Conservation (phyloP, 1,140 invertebrate species). For the Micrasema minimum region DNA sequence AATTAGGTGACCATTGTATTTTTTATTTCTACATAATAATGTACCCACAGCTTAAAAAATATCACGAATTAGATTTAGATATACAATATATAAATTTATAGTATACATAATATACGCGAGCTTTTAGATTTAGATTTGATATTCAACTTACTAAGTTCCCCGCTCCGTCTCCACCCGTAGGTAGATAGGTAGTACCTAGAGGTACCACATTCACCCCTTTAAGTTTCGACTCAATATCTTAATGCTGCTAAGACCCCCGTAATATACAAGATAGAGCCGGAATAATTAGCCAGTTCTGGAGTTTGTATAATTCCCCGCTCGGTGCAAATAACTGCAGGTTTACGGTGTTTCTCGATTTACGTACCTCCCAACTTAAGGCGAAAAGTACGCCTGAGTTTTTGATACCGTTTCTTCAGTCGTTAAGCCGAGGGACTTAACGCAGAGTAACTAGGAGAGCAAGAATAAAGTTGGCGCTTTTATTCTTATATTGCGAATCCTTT, state of each 20-base stretch:
- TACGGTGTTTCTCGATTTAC: conserved; percentile 27
- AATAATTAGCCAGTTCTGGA: conserved; percentile 47
- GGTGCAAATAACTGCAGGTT: conserved; percentile 35
- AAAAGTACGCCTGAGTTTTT: not conserved
- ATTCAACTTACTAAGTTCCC: conserved; percentile 11
- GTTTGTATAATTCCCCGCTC: conserved; percentile 31
- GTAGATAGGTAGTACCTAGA: not conserved
- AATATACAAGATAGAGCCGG: conserved; percentile 48
- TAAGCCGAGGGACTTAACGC: not conserved
- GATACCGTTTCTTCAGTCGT: not conserved
- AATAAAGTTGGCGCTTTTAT: too few relatives aligned
- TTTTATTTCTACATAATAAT: too few relatives aligned
- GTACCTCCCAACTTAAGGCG: not conserved
- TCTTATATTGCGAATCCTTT: too few relatives aligned
- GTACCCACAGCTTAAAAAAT: too few relatives aligned
- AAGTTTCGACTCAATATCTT: conserved; percentile 51
- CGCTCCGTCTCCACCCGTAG: not conserved
- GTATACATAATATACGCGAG: too few relatives aligned
- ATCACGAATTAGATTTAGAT: too few relatives aligned
- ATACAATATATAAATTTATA: too few relatives aligned
- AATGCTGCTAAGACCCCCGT: conserved; percentile 45
- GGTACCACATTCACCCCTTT: conserved; percentile 37
- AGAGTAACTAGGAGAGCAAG: too few relatives aligned
- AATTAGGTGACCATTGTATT: too few relatives aligned
- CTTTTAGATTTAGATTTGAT: not conserved